Conservation (phyloP, 2,113 vertebrate genomes). For the Psittacus erithacus region DNA sequence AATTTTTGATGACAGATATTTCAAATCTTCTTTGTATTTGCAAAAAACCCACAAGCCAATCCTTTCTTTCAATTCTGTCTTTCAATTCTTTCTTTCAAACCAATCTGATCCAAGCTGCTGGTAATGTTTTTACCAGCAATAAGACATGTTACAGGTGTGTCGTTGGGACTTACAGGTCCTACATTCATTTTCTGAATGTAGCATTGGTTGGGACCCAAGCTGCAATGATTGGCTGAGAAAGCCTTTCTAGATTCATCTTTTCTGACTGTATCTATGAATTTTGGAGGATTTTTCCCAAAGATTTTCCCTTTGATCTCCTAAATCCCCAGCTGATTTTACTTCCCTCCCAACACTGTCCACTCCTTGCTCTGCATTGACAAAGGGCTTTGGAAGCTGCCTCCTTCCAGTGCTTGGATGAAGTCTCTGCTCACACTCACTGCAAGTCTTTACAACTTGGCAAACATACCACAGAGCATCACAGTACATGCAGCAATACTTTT, state of each 20-base stretch:
- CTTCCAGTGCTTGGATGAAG: background rate
- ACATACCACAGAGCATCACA: background rate
- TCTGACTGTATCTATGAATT: background rate
- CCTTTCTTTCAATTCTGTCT: background rate
- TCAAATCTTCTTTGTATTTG: background rate
- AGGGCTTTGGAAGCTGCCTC: background rate
- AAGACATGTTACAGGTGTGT: background rate
- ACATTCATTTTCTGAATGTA: background rate
- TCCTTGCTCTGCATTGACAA: background rate
- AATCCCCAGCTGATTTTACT: background rate
- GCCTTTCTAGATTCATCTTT: background rate
- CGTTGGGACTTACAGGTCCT: background rate
- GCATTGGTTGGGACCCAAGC: background rate
- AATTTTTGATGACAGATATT: background rate
- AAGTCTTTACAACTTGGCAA: background rate
- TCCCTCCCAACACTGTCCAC: fast-evolving
- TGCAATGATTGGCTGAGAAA: background rate
- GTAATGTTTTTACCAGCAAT: background rate
- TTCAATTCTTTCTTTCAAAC: no score
- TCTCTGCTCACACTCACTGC: background rate
- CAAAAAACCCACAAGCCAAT: background rate
- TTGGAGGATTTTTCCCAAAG: background rate
- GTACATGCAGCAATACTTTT: background rate
- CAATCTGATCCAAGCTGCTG: background rate
- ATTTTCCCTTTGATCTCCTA: background rate